Evolutionary conservation across 1,140 invertebrate species (phyloP), one percentile per base, ranked within the genome.

Genomic region (Drosophila parabipectinata): DNA sequence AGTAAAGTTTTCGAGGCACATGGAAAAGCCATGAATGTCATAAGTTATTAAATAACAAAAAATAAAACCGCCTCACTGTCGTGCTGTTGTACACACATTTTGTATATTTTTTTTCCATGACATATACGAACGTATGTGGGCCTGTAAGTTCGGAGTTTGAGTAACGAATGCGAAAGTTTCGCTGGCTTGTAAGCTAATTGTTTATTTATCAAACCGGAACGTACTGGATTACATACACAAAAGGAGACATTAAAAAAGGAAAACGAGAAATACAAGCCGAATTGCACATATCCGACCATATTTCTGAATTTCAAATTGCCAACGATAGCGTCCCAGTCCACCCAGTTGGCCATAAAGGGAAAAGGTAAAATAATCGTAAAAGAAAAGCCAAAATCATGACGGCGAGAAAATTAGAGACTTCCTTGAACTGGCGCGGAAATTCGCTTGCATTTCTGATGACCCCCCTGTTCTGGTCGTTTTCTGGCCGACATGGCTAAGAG

Each of bases 141-240:
- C 8, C 15, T 14, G 34, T 14, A 24, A 69, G 30, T 56, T 18
- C 26, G 67, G 77, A 73, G 77, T 87, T 81, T 81, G 82, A 81
- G 81, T 80, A 74, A 73, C 79, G 64, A 51, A 81, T 67, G 37
- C 47, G 72, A 74, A 83, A 68, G 41, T 60, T 45, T 52, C 48
- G 50, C 32, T 14, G 63, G 10, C 14, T 51, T 50, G 73, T 62
- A 57, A 66, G 34, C 73, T 57, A 67, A 74, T 84, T 87, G 64
- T 81, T 84, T 81, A 84, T 84, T 84, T 72, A 84, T 71, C 73
- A 63, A 69, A 44, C 52, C 81, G 82, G 72, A 84, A 77, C 58
- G 39, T 45, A 61, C 72, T 67, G 72, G 57, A 76, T 79, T 57
- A 48, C 44, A 28, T 30, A 7, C 55, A 67, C 59, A 67, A 48